Evolutionary conservation across 2,888 invertebrate genomes (phyloP).

Genomic region (Rhopalosiphum nymphaeae): DNA sequence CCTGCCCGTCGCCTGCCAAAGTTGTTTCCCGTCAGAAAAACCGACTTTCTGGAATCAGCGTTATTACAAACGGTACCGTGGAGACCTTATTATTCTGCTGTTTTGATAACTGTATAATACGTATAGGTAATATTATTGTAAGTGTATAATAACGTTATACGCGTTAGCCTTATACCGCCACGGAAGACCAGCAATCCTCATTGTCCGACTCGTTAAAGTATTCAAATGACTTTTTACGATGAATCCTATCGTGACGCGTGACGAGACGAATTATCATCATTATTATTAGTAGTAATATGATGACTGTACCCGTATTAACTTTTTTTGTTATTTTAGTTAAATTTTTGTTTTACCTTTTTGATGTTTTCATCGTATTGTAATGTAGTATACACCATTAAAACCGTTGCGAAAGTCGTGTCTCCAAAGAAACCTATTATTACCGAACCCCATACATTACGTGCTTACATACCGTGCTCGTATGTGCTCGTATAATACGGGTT

Average conservation of each 20-base stretch:
- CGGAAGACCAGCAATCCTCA: neutral
- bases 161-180: neutral
- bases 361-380: neutral
- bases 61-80: constrained; percentile 3
- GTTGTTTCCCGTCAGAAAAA: neutral
- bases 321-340: neutral
- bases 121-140: neutral
- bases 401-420: neutral
- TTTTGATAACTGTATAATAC: neutral
- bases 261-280: neutral
- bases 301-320: neutral
- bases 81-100: neutral
- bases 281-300: neutral
- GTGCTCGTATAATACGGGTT: neutral
- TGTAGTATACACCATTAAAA: neutral
- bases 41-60: neutral
- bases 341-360: neutral
- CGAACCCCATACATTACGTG: neutral
- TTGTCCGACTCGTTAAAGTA: neutral
- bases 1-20: neutral
- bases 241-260: neutral
- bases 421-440: neutral
- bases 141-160: neutral
- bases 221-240: neutral
- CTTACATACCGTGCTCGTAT: neutral